These are phyloP conservation scores for Diglossa brunneiventris DNA, from an alignment of 2,113 vertebrate species.

Conservation along the genomic window DNA sequence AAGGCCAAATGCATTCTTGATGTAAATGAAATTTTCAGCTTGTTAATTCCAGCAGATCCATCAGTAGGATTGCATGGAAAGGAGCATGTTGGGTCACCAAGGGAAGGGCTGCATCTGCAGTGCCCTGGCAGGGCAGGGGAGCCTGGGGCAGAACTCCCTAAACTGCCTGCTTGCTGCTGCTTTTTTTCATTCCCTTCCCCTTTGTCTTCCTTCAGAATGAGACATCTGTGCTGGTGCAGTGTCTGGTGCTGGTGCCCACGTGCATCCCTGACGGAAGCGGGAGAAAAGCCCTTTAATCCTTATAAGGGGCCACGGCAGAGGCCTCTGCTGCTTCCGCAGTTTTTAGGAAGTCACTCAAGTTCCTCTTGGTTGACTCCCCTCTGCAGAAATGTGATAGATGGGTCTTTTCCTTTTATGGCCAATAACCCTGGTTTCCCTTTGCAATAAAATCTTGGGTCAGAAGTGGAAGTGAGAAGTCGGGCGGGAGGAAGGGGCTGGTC, in stretches of 20 bases:
- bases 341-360: constrained; percentile 43
- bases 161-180: not conserved
- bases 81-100: not conserved
- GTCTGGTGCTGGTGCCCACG: not conserved
- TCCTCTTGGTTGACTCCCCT: constrained; percentile 17
- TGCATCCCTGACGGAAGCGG: not conserved
- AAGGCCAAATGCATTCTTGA: not conserved
- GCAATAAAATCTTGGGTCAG: constrained; percentile 38
- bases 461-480: constrained; percentile 17
- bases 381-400: constrained; percentile 52
- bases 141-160: not conserved
- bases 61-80: not conserved
- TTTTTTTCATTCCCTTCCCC: not conserved
- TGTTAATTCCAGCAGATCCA: not conserved
- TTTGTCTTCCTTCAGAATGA: not conserved
- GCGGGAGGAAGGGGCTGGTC: constrained; percentile 10
- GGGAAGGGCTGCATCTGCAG: not conserved
- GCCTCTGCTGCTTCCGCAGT: not conserved
- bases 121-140: accelerated
- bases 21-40: not conserved
- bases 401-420: constrained; percentile 77
- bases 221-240: not conserved
- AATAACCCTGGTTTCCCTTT: constrained; percentile 34
- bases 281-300: constrained; percentile 8
- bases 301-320: accelerated